Evolutionary conservation across 1,140 invertebrate genomes (phyloP).

Genomic region (Popillia japonica): DNA sequence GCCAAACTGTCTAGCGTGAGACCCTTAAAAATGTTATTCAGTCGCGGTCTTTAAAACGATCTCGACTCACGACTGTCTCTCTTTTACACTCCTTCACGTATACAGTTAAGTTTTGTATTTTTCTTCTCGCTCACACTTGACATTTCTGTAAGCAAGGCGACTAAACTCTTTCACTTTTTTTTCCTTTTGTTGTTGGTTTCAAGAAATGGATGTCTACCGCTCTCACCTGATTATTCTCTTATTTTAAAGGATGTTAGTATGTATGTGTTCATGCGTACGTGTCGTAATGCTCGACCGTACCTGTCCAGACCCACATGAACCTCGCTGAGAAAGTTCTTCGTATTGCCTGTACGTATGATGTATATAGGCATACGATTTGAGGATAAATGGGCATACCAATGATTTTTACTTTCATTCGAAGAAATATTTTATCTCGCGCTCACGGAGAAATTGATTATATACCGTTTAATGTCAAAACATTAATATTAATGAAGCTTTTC

Average conservation of each 20-base stretch:
- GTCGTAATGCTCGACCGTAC: conserved; percentile 2
- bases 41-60: conserved; percentile 12
- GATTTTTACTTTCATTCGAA: conserved; percentile 32
- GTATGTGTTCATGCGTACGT: background rate
- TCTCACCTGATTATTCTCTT: conserved; percentile 14
- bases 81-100: background rate
- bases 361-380: conserved; percentile 2
- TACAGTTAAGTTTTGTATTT: background rate
- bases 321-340: conserved; percentile 12
- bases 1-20: conserved; percentile 38
- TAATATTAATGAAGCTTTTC: conserved; percentile 29
- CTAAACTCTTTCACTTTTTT: background rate
- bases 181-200: background rate
- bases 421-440: conserved; percentile 24
- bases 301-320: conserved; percentile 13
- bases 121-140: conserved; percentile 8
- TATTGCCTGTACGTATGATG: background rate
- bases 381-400: background rate
- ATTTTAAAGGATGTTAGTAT: background rate
- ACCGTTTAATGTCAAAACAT: conserved; percentile 7
- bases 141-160: background rate
- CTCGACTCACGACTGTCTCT: background rate
- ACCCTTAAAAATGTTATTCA: conserved; percentile 14
- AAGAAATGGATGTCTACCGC: background rate
- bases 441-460: conserved; percentile 25